phyloP scores from a whole-genome alignment of 2,888 invertebrate species.

The Saturnia japonica region DNA sequence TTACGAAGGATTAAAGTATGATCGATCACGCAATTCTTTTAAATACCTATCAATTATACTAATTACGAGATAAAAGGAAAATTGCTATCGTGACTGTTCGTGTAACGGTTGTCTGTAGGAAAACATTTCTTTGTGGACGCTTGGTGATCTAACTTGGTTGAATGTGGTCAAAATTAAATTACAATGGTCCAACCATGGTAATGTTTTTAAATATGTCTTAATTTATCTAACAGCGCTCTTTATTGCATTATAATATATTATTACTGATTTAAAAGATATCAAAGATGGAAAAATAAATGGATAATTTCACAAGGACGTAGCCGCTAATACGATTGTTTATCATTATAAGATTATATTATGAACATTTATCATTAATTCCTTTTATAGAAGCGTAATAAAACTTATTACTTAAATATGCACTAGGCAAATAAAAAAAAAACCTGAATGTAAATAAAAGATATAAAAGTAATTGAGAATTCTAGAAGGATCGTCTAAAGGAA shows the following conservation, averaged over 20 bases:
- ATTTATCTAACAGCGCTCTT: neutral
- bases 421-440: neutral
- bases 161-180: neutral
- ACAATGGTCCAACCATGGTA: too few relatives aligned
- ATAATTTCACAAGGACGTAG: neutral
- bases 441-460: neutral
- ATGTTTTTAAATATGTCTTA: neutral
- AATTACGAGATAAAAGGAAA: neutral
- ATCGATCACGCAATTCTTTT: neutral
- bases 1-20: neutral
- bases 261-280: neutral
- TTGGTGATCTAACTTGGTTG: neutral
- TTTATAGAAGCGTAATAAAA: neutral
- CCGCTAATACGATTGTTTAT: neutral
- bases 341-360: neutral
- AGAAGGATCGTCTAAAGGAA: neutral
- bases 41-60: neutral
- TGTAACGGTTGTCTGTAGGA: neutral
- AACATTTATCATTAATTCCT: neutral
- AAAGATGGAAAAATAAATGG: neutral
- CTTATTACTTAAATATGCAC: neutral
- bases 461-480: neutral
- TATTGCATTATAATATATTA: neutral
- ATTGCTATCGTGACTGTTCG: neutral
- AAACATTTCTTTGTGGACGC: neutral